Evolutionary conservation across 2,113 vertebrate species (phyloP).

Genomic region (pig (Sus scrofa)): DNA sequence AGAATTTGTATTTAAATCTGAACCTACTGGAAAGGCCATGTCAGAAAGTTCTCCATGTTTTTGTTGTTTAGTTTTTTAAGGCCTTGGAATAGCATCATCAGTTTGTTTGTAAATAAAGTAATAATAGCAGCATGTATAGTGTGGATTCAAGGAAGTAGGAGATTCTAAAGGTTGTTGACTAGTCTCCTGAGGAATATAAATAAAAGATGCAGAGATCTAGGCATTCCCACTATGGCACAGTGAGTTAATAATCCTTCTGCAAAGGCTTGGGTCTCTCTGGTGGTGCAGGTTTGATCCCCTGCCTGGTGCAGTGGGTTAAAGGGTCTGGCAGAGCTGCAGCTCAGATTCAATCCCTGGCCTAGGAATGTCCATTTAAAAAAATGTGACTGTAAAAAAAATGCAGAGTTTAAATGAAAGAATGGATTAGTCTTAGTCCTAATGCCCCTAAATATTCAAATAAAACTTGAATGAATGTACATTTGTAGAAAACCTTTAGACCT

Average conservation of each 20-base stretch:
- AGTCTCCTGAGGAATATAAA: not conserved
- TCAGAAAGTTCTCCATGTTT: not conserved
- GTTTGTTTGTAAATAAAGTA: not conserved
- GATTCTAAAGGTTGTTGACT: not conserved
- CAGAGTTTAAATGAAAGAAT: not conserved
- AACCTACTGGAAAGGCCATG: not conserved
- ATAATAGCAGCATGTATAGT: not conserved
- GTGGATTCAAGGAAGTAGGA: not conserved
- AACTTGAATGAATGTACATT: not conserved
- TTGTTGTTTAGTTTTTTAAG: not conserved
- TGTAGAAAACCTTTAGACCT: not conserved
- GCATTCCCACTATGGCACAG: no score
- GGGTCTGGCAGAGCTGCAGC: no score
- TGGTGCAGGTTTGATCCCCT: no score
- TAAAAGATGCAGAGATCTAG: not conserved
- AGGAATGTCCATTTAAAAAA: no score
- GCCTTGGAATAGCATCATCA: not conserved
- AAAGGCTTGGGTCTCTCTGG: no score
- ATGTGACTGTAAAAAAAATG: not conserved
- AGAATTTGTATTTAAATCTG: constrained; percentile 29
- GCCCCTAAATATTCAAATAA: not conserved
- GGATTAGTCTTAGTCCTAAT: not conserved
- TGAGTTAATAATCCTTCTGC: no score
- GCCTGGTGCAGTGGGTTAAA: no score
- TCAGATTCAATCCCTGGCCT: no score